Percentiles rank a stretch among this genome's conserved stretches.
Conservation (phyloP, 2,888 invertebrate genomes). For the Graphium colonna region DNA sequence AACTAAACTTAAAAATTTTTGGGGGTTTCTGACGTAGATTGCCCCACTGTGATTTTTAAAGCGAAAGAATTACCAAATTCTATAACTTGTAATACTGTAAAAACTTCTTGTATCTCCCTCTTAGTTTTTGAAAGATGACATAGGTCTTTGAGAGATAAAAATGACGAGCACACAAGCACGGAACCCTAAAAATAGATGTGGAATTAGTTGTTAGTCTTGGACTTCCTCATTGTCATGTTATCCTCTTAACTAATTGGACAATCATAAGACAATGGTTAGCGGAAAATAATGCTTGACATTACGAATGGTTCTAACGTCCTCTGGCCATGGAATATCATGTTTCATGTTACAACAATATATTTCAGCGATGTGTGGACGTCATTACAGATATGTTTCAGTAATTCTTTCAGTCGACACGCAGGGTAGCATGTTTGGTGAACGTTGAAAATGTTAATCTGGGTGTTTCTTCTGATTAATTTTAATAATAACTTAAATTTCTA, state of each 20-base stretch:
- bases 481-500: neutral
- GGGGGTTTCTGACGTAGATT: too few species aligned
- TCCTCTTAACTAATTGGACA: conserved; percentile 12
- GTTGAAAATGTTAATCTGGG: neutral
- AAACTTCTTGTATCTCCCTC: too few species aligned
- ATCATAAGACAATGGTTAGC: conserved; percentile 11
- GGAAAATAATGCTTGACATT: conserved; percentile 8
- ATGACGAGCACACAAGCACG: too few species aligned
- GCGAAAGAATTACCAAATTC: too few species aligned
- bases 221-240: conserved; percentile 14
- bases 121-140: too few species aligned
- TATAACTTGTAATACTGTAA: too few species aligned
- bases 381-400: neutral
- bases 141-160: too few species aligned
- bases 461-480: neutral
- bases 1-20: too few species aligned
- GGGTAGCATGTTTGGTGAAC: neutral
- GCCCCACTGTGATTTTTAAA: too few species aligned
- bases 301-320: neutral
- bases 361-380: neutral
- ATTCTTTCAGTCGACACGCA: too few species aligned
- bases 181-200: too few species aligned
- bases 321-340: neutral
- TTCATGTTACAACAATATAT: neutral
- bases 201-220: neutral